Conservation (phyloP, 2,888 invertebrate species). For the Scaptomyza parva region DNA sequence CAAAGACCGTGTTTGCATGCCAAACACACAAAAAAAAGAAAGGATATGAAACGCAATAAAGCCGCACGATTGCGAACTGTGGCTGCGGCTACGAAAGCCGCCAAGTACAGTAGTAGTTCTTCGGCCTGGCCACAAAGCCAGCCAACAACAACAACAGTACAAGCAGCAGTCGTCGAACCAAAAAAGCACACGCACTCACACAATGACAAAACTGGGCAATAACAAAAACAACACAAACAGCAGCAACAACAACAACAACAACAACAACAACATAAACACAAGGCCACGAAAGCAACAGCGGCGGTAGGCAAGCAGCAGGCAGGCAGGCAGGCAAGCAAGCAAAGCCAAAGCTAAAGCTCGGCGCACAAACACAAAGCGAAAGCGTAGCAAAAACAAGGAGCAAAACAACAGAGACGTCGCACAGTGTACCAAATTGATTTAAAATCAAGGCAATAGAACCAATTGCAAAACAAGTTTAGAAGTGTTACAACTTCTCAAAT, state of each 20-base stretch:
- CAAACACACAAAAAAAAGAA: conserved; percentile 43
- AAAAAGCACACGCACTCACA: conserved; percentile 59
- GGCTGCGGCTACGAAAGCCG: conserved; percentile 39
- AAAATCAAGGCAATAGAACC: conserved; percentile 22
- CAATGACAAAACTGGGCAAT: conserved; percentile 53
- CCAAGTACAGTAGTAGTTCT: conserved; percentile 70
- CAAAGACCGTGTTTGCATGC: conserved; percentile 50
- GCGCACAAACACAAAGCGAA: conserved; percentile 67
- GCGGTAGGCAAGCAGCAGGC: conserved; percentile 40
- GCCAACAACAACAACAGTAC: conserved; percentile 14
- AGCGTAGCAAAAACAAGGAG: conserved; percentile 73
- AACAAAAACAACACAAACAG: conserved; percentile 47
- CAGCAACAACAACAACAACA: conserved; percentile 47
- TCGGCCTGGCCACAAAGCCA: conserved; percentile 49
- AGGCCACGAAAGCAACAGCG: conserved; percentile 59
- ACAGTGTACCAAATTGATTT: conserved; percentile 41
- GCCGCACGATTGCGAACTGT: conserved; percentile 41
- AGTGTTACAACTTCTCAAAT: background rate
- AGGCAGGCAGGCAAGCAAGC: conserved; percentile 46
- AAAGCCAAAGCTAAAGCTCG: conserved; percentile 57
- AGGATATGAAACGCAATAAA: conserved; percentile 68
- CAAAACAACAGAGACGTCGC: conserved; percentile 52
- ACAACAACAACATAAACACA: conserved; percentile 41
- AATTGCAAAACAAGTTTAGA: background rate
- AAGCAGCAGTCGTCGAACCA: conserved; percentile 46